Evolutionary conservation across 2,888 invertebrate genomes (phyloP), one percentile per base, ranked within the genome.

Genomic region (Hetaerina titia): DNA sequence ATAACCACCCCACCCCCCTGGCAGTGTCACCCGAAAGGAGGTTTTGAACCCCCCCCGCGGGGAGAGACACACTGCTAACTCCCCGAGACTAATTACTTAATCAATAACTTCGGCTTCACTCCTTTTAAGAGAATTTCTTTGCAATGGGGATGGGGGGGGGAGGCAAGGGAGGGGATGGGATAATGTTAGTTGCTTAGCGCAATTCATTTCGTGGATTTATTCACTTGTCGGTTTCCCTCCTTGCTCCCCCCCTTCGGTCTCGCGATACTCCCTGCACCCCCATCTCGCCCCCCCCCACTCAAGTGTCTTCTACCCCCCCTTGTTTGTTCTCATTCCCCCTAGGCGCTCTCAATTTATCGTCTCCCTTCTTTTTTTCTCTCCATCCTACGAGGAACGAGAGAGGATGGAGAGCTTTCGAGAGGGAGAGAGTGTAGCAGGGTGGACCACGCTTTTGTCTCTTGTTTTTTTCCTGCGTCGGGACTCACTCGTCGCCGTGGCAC

Each of bases 41-140:
- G 19, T 8, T 17, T 22, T n/a, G 69, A n/a, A 45, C 45, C 45
- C 4, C 45, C 45, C 69, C 69, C 7, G 2, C 31, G 31, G 31
- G 31, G 81, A 81, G 81, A 13, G 25, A n/a, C 25, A 11, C 74
- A 13, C 60, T 13, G 60, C 60, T 7, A 60, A 31, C 25, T 81
- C 74, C 89, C 13, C 57, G 56, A 15, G 58, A 58, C 89, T 92
- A 92, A 92, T 92, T 56, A 92, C 92, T 92, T 92, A 92, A 92
- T 92, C 92, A 69, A 92, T 92, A 92, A 57, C 22, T 92, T n/a
- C 22, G 92, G 69, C 64, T 56, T 64, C 63, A 45, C 22, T 25
- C 31, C n/a, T 81, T 81, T 81, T 81, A 31, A 81, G 81, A 31
- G 81, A 31, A 81, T 31, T 31, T 31, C 81, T 31, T 11, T 31